Percentiles rank a stretch among this genome's conserved stretches.
Conservation (phyloP, 2,888 invertebrate species). For the Leistus spinibarbis region DNA sequence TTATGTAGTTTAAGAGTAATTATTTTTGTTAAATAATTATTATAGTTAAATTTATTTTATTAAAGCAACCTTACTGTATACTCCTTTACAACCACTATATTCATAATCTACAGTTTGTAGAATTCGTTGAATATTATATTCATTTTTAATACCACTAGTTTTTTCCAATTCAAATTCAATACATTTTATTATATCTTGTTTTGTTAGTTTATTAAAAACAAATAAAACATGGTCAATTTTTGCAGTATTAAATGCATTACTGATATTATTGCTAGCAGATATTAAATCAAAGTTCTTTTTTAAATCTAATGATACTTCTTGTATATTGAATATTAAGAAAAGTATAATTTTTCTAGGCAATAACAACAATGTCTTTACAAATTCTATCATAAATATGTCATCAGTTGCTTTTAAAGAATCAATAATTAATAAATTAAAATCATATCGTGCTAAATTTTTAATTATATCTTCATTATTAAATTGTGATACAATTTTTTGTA, state of each 20-base stretch:
- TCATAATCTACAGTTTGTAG: constrained; percentile 28
- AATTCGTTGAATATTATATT: constrained; percentile 12
- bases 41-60: constrained; percentile 15
- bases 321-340: constrained; percentile 28
- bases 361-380: constrained; percentile 44
- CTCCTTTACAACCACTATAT: constrained; percentile 35
- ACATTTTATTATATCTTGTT: constrained; percentile 44
- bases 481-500: constrained; percentile 16
- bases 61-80: constrained; percentile 29
- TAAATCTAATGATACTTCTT: constrained; percentile 18
- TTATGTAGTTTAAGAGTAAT: too few species aligned
- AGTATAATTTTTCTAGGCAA: constrained; percentile 25
- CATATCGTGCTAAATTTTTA: constrained; percentile 9
- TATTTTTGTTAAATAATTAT: too few species aligned
- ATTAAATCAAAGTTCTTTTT: neutral
- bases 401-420: constrained; percentile 48
- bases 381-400: constrained; percentile 43
- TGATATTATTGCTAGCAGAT: constrained; percentile 20
- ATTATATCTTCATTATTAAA: constrained; percentile 10
- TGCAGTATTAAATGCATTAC: constrained; percentile 8
- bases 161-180: constrained; percentile 22
- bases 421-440: constrained; percentile 48
- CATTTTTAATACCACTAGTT: constrained; percentile 14
- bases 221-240: constrained; percentile 39
- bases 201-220: constrained; percentile 46